phyloP scores from a whole-genome alignment of 2,113 vertebrate species.

The Oxyura jamaicensis region DNA sequence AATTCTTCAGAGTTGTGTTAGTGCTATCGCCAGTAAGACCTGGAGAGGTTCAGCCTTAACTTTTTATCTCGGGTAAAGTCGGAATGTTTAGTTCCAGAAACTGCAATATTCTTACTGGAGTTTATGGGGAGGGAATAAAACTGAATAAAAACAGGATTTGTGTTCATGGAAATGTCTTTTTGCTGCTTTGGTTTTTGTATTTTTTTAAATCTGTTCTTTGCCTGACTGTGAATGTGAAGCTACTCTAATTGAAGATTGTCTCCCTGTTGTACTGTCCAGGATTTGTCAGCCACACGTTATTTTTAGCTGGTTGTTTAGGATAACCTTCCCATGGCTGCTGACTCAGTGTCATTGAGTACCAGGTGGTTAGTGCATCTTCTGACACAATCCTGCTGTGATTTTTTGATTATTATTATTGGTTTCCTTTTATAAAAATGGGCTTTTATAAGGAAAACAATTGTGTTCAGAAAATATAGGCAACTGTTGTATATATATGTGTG shows the following conservation, averaged over 20 bases:
- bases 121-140: background rate
- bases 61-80: background rate
- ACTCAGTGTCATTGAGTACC: slow-evolving; percentile 7
- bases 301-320: slow-evolving; percentile 46
- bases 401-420: background rate
- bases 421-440: background rate
- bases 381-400: background rate
- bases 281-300: background rate
- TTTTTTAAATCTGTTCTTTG: background rate
- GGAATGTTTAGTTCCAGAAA: background rate
- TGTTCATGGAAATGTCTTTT: background rate
- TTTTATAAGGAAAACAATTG: background rate
- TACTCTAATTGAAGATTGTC: background rate
- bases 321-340: slow-evolving; percentile 54
- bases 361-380: slow-evolving; percentile 28
- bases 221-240: background rate
- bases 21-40: background rate
- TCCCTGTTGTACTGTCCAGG: background rate
- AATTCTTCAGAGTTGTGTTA: background rate
- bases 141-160: background rate
- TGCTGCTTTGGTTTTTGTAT: background rate
- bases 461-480: background rate
- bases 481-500: background rate
- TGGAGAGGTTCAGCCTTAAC: background rate
- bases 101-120: background rate